A percentile compares a stretch with the other conserved stretches of the same genome.
These are phyloP conservation scores for Ennomos fuscantarius DNA, from an alignment of 2,888 invertebrate genomes.

Conservation along the genomic window DNA sequence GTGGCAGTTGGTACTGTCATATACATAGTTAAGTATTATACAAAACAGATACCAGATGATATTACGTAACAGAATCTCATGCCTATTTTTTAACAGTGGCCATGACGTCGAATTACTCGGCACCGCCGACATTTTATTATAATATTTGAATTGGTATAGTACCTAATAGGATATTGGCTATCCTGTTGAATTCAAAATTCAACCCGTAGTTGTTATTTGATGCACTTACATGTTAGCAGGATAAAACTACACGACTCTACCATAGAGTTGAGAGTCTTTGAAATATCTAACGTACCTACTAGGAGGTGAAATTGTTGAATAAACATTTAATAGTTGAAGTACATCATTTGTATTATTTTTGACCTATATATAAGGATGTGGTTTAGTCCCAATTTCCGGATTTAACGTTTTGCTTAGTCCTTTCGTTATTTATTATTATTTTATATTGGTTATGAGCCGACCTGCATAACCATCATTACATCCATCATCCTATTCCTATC, in stretches of 20 bases:
- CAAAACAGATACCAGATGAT: too few relatives aligned
- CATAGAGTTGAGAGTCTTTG: slow-evolving; percentile 10
- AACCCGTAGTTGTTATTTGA: slow-evolving; percentile 6
- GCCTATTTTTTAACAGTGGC: background rate
- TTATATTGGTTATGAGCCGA: too few relatives aligned
- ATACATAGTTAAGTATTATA: too few relatives aligned
- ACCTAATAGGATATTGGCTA: background rate
- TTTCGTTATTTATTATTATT: too few relatives aligned
- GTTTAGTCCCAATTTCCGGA: too few relatives aligned
- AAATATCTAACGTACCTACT: slow-evolving; percentile 22
- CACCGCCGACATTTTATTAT: background rate
- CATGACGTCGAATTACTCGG: slow-evolving; percentile 3
- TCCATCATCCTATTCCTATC: too few relatives aligned
- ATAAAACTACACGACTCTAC: background rate
- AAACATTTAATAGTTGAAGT: slow-evolving; percentile 52
- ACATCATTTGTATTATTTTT: slow-evolving; percentile 27
- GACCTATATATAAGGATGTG: too few relatives aligned
- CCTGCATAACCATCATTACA: too few relatives aligned
- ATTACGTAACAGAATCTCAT: background rate
- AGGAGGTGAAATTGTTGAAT: slow-evolving; percentile 56
- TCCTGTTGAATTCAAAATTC: slow-evolving; percentile 22
- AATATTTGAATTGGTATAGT: background rate
- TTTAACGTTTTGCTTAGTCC: too few relatives aligned
- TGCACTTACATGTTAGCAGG: slow-evolving; percentile 16
- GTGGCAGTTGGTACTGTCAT: too few relatives aligned